phyloP scores from a whole-genome alignment of 2,888 invertebrate species.

The Lasius fuliginosus region DNA sequence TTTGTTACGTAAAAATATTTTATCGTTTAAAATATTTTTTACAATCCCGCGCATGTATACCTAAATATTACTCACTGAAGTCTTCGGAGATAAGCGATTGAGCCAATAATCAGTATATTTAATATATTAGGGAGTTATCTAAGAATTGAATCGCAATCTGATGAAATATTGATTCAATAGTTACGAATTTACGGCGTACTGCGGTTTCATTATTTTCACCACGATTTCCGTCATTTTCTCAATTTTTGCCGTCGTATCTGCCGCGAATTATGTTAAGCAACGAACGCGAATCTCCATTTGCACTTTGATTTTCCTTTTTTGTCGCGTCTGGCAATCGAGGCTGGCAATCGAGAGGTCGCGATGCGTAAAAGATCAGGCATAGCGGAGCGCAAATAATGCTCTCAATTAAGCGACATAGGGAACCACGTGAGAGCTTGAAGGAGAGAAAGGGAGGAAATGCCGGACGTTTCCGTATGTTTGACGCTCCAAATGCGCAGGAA shows the following conservation, averaged over 20 bases:
- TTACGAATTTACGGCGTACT: conserved; percentile 2
- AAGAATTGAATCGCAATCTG: conserved; percentile 19
- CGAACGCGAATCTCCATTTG: conserved; percentile 38
- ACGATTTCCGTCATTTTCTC: background rate
- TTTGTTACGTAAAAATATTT: background rate
- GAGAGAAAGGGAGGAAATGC: conserved; percentile 25
- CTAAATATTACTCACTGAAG: background rate
- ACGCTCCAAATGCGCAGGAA: conserved; percentile 60
- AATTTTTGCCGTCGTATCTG: background rate
- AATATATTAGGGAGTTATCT: background rate
- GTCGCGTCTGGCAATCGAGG: background rate
- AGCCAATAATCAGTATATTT: background rate
- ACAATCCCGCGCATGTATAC: background rate
- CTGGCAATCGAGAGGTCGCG: conserved; percentile 59
- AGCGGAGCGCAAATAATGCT: conserved; percentile 69
- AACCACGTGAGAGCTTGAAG: conserved; percentile 68
- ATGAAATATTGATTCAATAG: conserved; percentile 5
- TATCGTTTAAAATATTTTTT: background rate
- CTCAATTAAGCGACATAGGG: conserved; percentile 70
- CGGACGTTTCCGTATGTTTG: conserved; percentile 61
- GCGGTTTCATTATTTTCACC: conserved; percentile 23
- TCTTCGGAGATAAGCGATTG: background rate
- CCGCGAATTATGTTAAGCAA: conserved; percentile 47
- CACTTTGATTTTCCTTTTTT: conserved; percentile 7
- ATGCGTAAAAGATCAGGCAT: conserved; percentile 46